These are phyloP conservation scores for Actenoides lindsayi DNA, from an alignment of 2,113 vertebrate genomes.

Conservation along the genomic window DNA sequence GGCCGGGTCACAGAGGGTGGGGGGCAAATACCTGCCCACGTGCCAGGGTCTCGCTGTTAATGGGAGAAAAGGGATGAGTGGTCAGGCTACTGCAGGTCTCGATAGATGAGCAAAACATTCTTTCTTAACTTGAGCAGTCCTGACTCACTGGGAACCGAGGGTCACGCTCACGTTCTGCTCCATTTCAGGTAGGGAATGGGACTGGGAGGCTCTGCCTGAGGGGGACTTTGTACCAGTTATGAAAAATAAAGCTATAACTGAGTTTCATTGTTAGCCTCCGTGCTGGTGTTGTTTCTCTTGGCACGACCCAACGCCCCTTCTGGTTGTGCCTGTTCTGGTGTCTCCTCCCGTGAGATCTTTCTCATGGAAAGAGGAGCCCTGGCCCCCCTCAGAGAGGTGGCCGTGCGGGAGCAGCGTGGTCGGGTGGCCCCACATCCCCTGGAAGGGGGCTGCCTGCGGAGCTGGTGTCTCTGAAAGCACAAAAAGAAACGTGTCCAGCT, in stretches of 20 bases:
- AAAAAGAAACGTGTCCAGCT: rapidly evolving
- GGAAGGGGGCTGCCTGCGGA: background rate
- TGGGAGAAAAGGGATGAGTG: slow-evolving; percentile 38
- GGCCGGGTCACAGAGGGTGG: background rate
- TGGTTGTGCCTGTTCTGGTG: background rate
- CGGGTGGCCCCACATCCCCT: rapidly evolving
- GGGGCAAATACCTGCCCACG: background rate
- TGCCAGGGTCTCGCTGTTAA: background rate
- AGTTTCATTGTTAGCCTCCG: slow-evolving; percentile 68
- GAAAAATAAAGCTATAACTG: slow-evolving; percentile 91
- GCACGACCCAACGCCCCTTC: rapidly evolving
- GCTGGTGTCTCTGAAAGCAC: background rate
- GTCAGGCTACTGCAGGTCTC: background rate
- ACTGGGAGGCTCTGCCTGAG: slow-evolving; percentile 62
- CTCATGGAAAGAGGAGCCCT: rapidly evolving
- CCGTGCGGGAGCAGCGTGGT: rapidly evolving
- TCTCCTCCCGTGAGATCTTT: rapidly evolving
- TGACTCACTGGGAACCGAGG: background rate
- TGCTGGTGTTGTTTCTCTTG: background rate
- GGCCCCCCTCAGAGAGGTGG: no score
- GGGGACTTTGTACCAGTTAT: slow-evolving; percentile 84
- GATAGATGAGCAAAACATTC: background rate
- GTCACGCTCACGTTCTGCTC: slow-evolving; percentile 42
- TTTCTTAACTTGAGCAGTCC: slow-evolving; percentile 7
- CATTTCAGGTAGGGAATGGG: slow-evolving; percentile 64